Evolutionary conservation across 2,797 vertebrate species (phyloP).

Genomic region (Notamacropus eugenii): DNA sequence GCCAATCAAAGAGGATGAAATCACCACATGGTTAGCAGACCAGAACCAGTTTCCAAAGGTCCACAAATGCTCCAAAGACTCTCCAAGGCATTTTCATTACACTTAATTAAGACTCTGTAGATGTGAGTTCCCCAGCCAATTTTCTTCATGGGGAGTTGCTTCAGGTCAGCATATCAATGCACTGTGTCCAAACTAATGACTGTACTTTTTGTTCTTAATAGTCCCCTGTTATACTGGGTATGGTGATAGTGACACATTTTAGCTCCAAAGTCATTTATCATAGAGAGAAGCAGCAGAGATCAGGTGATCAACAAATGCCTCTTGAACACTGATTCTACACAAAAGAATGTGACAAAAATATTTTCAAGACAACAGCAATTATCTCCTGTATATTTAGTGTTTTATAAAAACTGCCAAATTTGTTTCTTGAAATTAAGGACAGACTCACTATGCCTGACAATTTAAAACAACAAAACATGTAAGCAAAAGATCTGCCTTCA

Average conservation of each 20-base stretch:
- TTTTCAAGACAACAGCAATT: slow-evolving; percentile 16
- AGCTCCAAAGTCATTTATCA: background rate
- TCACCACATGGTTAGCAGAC: background rate
- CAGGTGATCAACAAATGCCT: background rate
- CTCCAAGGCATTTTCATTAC: background rate
- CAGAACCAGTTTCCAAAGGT: background rate
- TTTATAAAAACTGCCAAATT: background rate
- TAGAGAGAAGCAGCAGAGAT: background rate
- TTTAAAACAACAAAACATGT: slow-evolving; percentile 25
- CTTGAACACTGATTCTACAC: background rate
- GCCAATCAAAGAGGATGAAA: background rate
- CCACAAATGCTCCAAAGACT: background rate
- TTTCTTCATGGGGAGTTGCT: background rate
- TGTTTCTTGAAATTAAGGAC: slow-evolving; percentile 20
- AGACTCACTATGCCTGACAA: background rate
- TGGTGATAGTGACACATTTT: background rate
- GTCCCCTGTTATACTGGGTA: background rate
- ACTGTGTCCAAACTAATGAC: background rate
- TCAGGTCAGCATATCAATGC: background rate
- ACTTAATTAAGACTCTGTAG: background rate
- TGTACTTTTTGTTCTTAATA: background rate
- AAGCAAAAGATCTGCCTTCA: background rate
- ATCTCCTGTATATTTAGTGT: background rate
- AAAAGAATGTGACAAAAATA: background rate
- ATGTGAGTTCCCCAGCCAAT: background rate